These are phyloP conservation scores for Platalea minor DNA, from an alignment of 2,797 vertebrate species.

Conservation along the genomic window DNA sequence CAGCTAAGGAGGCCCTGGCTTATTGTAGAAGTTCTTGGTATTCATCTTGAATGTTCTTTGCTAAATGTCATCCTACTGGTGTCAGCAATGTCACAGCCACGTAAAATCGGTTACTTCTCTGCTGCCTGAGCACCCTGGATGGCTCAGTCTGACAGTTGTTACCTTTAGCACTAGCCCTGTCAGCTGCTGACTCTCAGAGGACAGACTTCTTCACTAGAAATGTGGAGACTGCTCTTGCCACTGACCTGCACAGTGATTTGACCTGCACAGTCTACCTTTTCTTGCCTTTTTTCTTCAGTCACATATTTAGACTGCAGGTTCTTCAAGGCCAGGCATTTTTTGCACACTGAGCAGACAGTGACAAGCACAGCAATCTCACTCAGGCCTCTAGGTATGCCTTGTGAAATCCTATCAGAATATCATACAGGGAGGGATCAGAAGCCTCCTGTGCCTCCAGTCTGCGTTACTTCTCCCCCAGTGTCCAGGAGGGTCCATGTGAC, in stretches of 20 bases:
- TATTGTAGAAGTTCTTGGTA: not conserved
- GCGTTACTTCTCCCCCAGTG: not conserved
- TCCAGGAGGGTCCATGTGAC: not conserved
- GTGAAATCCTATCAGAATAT: not conserved
- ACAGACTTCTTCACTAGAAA: not conserved
- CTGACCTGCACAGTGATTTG: rapidly evolving
- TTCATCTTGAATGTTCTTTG: not conserved
- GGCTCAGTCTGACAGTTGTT: not conserved
- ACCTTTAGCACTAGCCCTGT: not conserved
- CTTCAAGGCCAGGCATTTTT: not conserved
- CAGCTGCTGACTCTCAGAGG: not conserved
- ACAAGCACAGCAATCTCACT: not conserved
- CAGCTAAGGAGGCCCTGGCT: rapidly evolving
- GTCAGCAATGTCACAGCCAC: not conserved
- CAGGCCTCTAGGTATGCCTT: not conserved
- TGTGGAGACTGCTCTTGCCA: rapidly evolving
- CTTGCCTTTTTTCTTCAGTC: not conserved
- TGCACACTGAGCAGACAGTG: not conserved
- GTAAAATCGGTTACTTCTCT: not conserved
- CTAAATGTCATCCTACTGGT: not conserved
- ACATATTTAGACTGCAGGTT: not conserved
- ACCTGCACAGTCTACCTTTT: not conserved
- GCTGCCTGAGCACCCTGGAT: not conserved
- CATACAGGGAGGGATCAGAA: not conserved
- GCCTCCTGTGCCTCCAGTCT: not conserved